Evolutionary conservation across 2,888 invertebrate species (phyloP).

Genomic region (Noctua pronuba): DNA sequence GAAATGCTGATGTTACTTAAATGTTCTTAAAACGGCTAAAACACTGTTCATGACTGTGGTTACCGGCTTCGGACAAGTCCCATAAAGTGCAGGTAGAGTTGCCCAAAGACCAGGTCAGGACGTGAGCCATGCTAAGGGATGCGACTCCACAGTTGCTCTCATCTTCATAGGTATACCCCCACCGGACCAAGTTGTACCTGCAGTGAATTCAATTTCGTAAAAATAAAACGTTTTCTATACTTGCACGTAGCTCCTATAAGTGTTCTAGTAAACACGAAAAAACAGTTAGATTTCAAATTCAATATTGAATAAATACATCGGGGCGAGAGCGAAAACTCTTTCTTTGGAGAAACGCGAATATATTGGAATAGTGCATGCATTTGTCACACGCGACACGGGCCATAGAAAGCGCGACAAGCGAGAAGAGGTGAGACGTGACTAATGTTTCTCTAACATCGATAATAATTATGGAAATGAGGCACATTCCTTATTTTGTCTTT

Average conservation of each 20-base stretch:
- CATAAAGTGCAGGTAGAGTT: background rate
- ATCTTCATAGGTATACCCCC: background rate
- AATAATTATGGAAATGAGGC: background rate
- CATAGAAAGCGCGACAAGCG: slow-evolving; percentile 1
- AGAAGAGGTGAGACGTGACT: background rate
- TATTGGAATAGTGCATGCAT: slow-evolving; percentile 64
- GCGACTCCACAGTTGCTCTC: background rate
- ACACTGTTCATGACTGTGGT: too few relatives aligned
- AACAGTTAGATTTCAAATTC: slow-evolving; percentile 44
- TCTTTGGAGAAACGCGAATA: slow-evolving; percentile 56
- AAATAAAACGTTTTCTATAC: background rate
- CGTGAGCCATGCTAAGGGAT: background rate
- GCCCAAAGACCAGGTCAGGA: background rate
- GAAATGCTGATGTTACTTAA: too few relatives aligned
- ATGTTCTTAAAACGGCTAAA: too few relatives aligned
- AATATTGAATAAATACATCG: slow-evolving; percentile 52
- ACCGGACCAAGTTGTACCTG: background rate
- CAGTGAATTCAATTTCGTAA: background rate
- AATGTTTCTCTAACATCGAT: background rate
- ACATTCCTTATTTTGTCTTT: background rate
- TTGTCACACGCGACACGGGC: slow-evolving; percentile 61
- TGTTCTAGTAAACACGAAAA: slow-evolving; percentile 33
- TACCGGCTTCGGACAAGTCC: background rate
- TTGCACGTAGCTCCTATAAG: slow-evolving; percentile 14
- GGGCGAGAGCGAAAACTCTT: slow-evolving; percentile 43